These are phyloP conservation scores for Microctonus brassicae DNA, from an alignment of 2,888 invertebrate genomes.

Conservation along the genomic window DNA sequence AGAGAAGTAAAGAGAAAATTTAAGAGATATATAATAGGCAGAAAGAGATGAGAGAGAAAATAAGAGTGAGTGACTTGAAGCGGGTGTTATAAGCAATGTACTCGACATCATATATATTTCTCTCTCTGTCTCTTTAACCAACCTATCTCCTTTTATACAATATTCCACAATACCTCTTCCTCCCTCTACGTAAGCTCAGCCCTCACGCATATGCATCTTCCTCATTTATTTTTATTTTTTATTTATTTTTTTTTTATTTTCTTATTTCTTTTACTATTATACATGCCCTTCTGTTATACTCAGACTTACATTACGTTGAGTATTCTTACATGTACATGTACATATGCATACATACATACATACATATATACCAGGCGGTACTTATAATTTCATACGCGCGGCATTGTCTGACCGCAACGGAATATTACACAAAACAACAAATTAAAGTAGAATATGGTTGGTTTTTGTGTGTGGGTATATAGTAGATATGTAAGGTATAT, in stretches of 20 bases:
- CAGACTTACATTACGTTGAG: background rate
- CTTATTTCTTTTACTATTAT: background rate
- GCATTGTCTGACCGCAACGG: constrained; percentile 29
- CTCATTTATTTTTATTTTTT: no score
- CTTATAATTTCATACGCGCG: constrained; percentile 48
- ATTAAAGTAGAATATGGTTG: constrained; percentile 14
- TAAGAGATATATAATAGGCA: background rate
- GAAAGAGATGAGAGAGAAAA: background rate
- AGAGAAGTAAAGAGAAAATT: no score
- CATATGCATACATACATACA: no score
- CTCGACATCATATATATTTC: constrained; percentile 34
- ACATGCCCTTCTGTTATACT: background rate
- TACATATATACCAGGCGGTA: constrained; percentile 24
- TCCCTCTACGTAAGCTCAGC: background rate
- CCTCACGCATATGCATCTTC: constrained; percentile 7
- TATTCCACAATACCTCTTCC: background rate
- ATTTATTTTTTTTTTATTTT: constrained; percentile 7
- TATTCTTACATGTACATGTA: no score
- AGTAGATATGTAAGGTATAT: no score
- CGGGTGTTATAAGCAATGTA: constrained; percentile 43
- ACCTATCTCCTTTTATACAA: background rate
- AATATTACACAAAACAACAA: constrained; percentile 21
- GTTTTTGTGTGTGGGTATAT: background rate
- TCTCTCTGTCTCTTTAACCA: constrained; percentile 9
- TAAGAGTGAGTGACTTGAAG: constrained; percentile 17